Conservation (phyloP, 2,113 vertebrate genomes). For the Panthera tigris region DNA sequence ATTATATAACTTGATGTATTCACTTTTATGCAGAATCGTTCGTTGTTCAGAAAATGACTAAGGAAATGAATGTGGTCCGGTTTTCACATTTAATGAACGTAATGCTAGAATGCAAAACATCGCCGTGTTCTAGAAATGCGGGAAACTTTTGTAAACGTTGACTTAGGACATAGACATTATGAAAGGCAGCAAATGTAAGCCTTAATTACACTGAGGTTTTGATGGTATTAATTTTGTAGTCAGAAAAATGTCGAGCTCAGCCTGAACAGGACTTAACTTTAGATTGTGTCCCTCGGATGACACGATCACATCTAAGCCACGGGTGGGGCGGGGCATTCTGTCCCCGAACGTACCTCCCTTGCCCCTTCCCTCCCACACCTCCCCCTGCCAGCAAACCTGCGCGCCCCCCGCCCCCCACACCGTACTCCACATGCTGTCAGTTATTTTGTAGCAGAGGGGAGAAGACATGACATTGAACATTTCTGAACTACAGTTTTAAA, state of each 20-base stretch:
- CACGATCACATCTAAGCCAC: background rate
- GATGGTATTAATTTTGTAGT: background rate
- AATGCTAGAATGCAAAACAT: background rate
- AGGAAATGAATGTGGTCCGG: background rate
- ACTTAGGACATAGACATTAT: background rate
- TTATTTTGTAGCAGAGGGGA: background rate
- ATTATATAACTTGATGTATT: fast-evolving
- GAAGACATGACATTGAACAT: background rate
- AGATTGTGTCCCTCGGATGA: background rate
- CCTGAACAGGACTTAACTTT: fast-evolving
- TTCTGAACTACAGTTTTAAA: background rate
- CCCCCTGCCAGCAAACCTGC: background rate
- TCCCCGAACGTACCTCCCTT: fast-evolving
- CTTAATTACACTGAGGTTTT: background rate
- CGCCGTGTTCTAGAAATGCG: background rate
- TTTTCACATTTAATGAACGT: background rate
- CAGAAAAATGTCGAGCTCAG: background rate
- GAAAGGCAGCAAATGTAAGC: background rate
- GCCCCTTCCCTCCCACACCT: background rate
- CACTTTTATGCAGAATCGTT: background rate
- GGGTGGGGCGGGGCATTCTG: fast-evolving
- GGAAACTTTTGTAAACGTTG: background rate
- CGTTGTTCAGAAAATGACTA: background rate
- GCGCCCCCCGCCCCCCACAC: fast-evolving
- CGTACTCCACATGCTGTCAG: fast-evolving